Evolutionary conservation across 2,888 invertebrate species (phyloP).

Genomic region (Hymenopus coronatus): DNA sequence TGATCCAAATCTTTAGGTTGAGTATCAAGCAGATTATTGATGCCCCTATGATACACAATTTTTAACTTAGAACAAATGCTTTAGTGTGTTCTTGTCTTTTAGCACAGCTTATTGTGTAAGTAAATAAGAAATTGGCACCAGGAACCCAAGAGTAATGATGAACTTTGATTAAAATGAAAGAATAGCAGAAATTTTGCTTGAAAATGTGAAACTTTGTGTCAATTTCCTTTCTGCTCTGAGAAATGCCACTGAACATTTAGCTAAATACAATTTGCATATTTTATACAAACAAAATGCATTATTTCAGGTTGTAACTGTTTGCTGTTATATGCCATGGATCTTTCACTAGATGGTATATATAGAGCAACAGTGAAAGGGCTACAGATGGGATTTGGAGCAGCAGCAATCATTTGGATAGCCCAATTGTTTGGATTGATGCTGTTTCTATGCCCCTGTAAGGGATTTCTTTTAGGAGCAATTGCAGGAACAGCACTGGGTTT

Average conservation of each 20-base stretch:
- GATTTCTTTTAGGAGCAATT: background rate
- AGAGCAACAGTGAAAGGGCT: background rate
- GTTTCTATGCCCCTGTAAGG: background rate
- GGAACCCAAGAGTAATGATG: background rate
- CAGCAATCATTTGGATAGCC: background rate
- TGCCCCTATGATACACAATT: too few relatives aligned
- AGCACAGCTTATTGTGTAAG: too few relatives aligned
- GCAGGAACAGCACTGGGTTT: background rate
- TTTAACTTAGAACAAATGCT: too few relatives aligned
- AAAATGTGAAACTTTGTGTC: background rate
- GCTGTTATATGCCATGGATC: background rate
- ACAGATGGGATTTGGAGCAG: background rate
- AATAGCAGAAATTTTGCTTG: background rate
- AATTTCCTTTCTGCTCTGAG: background rate
- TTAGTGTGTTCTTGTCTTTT: too few relatives aligned
- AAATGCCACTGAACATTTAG: background rate
- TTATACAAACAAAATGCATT: background rate
- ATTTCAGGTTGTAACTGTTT: background rate
- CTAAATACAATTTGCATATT: background rate
- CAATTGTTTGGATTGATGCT: background rate
- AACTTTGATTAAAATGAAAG: background rate
- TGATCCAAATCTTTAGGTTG: too few relatives aligned
- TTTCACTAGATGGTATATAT: conserved; percentile 11
- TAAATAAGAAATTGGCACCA: background rate
- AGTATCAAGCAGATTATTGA: too few relatives aligned